Percentiles rank a stretch among this genome's conserved stretches.
These are phyloP conservation scores for Coelogynopora nodosa DNA, from an alignment of 2,888 invertebrate species.

Conservation along the genomic window DNA sequence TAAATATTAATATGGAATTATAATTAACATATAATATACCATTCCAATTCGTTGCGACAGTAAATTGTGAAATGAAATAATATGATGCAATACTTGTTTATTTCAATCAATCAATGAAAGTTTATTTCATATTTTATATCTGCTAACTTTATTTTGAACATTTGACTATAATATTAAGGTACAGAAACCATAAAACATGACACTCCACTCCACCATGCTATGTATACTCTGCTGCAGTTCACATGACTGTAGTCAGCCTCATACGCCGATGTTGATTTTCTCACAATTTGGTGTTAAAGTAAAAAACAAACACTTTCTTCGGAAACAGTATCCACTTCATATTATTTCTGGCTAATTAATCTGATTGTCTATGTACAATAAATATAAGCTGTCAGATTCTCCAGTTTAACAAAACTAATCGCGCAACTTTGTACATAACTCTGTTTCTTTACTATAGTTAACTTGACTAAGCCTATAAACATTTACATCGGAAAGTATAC, in stretches of 20 bases:
- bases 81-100: too few species aligned
- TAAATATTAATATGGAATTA: too few species aligned
- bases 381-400: background rate
- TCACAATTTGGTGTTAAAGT: conserved; percentile 6
- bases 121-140: too few species aligned
- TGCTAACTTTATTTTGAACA: too few species aligned
- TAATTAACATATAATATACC: too few species aligned
- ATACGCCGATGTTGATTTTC: background rate
- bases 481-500: background rate
- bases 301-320: background rate
- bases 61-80: too few species aligned
- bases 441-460: background rate
- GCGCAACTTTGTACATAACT: background rate
- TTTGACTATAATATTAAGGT: too few species aligned
- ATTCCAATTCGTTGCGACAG: too few species aligned
- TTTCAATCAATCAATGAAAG: too few species aligned
- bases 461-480: too few species aligned
- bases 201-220: background rate
- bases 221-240: too few species aligned
- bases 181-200: too few species aligned
- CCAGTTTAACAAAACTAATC: background rate
- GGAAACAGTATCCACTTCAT: background rate
- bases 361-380: background rate
- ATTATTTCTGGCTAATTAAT: background rate
- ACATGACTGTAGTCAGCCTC: background rate